Evolutionary conservation across 2,797 vertebrate species (phyloP).

Genomic region (Lacerta bilineata): DNA sequence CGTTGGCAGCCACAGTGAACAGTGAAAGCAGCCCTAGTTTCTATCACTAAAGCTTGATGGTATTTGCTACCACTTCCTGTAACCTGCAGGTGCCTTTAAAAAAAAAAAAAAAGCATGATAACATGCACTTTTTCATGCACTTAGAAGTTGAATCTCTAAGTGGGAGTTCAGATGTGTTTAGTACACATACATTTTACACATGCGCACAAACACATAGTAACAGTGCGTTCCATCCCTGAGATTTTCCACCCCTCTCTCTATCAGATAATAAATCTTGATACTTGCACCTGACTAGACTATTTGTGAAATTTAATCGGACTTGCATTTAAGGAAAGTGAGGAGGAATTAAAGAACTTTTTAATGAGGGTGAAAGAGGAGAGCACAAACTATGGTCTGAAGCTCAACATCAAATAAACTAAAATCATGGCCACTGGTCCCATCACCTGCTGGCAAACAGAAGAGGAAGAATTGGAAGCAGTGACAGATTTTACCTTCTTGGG

Average conservation of each 20-base stretch:
- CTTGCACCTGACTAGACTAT: neutral
- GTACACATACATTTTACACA: neutral
- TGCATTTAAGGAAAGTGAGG: too few species aligned
- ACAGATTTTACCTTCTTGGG: too few species aligned
- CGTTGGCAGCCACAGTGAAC: neutral
- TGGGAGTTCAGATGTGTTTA: neutral
- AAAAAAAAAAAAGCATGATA: neutral
- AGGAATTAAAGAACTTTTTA: too few species aligned
- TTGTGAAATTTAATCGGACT: too few species aligned
- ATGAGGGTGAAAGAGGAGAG: too few species aligned
- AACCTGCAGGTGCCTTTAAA: too few species aligned
- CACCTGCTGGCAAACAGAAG: too few species aligned
- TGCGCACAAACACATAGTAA: neutral
- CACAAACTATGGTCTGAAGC: too few species aligned
- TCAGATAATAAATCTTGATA: neutral
- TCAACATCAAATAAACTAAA: too few species aligned
- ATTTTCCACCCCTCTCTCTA: neutral
- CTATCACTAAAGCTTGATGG: too few species aligned
- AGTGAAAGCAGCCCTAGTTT: neutral
- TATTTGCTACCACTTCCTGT: neutral
- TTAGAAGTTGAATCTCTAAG: neutral
- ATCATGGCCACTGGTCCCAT: too few species aligned
- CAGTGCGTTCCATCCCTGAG: neutral
- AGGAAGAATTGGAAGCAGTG: too few species aligned
- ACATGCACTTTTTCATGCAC: neutral